Evolutionary conservation across 2,888 invertebrate genomes (phyloP).

Genomic region (Papilio demoleus): DNA sequence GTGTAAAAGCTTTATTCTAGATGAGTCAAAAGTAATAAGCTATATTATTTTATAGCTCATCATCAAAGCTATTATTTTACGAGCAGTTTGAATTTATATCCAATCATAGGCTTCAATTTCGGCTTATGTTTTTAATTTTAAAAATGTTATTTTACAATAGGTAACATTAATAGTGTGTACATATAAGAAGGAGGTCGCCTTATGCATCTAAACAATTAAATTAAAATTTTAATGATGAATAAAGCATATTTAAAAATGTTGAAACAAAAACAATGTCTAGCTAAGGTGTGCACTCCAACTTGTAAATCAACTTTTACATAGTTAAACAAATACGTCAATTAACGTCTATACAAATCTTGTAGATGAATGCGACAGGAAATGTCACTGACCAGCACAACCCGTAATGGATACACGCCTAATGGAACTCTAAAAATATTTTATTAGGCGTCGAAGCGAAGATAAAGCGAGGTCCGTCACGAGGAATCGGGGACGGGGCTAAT

Average conservation of each 20-base stretch:
- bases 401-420: slow-evolving; percentile 36
- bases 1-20: not conserved
- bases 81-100: not conserved
- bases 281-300: not conserved
- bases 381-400: slow-evolving; percentile 38
- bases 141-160: not conserved
- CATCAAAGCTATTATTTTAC: not conserved
- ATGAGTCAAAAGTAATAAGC: not conserved
- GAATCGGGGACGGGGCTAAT: slow-evolving; percentile 46
- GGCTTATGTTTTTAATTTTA: not conserved
- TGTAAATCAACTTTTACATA: slow-evolving; percentile 15
- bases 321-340: slow-evolving; percentile 27
- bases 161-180: not conserved
- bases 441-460: slow-evolving; percentile 27
- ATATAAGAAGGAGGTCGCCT: no score
- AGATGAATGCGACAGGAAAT: slow-evolving; percentile 33
- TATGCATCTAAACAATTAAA: not conserved
- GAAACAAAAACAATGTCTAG: not conserved
- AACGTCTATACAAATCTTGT: slow-evolving; percentile 15
- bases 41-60: not conserved
- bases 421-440: slow-evolving; percentile 36
- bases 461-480: slow-evolving; percentile 29
- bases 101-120: not conserved
- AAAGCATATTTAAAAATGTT: not conserved
- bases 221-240: not conserved